Evolutionary conservation across 2,888 invertebrate genomes (phyloP).

Genomic region (Agonopterix arenella): DNA sequence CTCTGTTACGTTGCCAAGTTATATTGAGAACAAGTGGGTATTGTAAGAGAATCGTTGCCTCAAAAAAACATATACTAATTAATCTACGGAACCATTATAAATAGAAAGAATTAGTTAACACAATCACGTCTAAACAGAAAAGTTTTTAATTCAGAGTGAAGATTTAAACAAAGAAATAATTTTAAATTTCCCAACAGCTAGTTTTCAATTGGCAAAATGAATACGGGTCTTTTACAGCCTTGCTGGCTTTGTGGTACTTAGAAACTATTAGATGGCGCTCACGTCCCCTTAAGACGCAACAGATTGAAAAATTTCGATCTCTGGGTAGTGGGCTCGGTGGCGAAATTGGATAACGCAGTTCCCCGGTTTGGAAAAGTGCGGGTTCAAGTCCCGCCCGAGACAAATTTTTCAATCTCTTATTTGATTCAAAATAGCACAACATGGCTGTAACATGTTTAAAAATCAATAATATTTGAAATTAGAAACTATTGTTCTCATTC

Average conservation of each 20-base stretch:
- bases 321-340: too few relatives aligned
- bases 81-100: constrained; percentile 60
- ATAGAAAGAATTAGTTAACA: constrained; percentile 56
- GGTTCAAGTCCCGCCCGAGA: too few relatives aligned
- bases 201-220: constrained; percentile 35
- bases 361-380: too few relatives aligned
- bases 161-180: constrained; percentile 19
- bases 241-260: background rate
- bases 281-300: too few relatives aligned
- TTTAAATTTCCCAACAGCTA: constrained; percentile 17
- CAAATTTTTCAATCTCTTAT: too few relatives aligned
- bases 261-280: too few relatives aligned
- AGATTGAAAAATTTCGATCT: too few relatives aligned
- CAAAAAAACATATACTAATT: constrained; percentile 57
- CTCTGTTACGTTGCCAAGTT: too few relatives aligned
- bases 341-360: too few relatives aligned
- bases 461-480: too few relatives aligned
- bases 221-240: constrained; percentile 1
- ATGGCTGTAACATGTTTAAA: too few relatives aligned
- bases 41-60: constrained; percentile 30
- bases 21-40: constrained; percentile 21
- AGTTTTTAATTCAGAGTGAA: constrained; percentile 9
- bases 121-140: constrained; percentile 68
- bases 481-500: constrained; percentile 8
- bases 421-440: too few relatives aligned